Evolutionary conservation across 2,113 vertebrate species (phyloP).

Genomic region (Oryzias woworae): DNA sequence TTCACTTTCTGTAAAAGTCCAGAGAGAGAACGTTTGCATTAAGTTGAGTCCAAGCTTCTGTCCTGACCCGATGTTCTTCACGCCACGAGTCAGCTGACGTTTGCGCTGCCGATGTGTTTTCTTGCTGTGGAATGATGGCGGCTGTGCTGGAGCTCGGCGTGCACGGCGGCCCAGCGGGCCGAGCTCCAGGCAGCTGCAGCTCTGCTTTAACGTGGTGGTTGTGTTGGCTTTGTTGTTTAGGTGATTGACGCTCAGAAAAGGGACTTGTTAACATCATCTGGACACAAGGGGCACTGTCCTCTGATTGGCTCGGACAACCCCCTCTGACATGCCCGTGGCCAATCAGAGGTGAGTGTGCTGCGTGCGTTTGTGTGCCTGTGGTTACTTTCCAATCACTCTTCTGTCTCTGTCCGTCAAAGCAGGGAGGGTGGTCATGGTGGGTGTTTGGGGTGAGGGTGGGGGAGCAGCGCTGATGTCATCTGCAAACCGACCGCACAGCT

Average conservation of each 20-base stretch:
- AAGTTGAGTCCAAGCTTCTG: neutral
- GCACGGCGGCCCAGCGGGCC: neutral
- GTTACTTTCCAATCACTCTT: neutral
- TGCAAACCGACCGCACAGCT: no score
- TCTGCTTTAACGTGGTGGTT: slow-evolving; percentile 52
- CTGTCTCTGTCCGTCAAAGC: no score
- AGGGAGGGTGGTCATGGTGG: no score
- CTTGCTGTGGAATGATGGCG: neutral
- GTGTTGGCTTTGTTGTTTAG: slow-evolving; percentile 74
- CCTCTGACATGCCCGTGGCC: slow-evolving; percentile 84
- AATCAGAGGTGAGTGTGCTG: slow-evolving; percentile 80
- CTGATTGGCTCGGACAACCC: slow-evolving; percentile 81
- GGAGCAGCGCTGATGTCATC: no score
- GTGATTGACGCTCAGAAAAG: slow-evolving; percentile 74
- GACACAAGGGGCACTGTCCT: slow-evolving; percentile 81
- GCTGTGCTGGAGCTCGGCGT: neutral
- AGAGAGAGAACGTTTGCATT: no score
- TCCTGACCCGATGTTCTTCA: neutral
- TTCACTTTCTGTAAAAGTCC: no score
- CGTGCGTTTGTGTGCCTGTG: slow-evolving; percentile 8
- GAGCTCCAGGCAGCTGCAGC: neutral
- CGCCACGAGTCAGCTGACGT: neutral
- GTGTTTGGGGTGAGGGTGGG: neutral
- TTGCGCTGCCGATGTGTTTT: neutral
- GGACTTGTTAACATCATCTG: slow-evolving; percentile 67